Base-by-base conservation (phyloP, 2,797 vertebrate species). In the Hydrolagus colliei region DNA sequence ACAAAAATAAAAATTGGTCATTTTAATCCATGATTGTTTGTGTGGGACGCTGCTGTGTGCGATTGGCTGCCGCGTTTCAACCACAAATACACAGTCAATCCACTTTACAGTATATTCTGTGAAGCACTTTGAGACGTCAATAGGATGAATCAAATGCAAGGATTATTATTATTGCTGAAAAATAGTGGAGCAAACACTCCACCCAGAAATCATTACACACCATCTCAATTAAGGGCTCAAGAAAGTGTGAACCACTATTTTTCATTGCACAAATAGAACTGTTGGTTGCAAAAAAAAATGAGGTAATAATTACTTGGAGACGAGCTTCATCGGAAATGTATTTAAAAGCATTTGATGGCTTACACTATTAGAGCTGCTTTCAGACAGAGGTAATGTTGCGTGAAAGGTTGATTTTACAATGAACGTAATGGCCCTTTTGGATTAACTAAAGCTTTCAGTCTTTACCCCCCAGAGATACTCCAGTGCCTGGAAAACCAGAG, bases 401-500 rank as follows among this genome's bases (percentile, higher is more conserved):
- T 67, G 20, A 65, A 80, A 80, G 62, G 27, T 80, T 80, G 78
- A 80, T 65, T 67, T 80, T 80, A 18, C 78, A 80, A 65, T 80
- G n/a, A 16, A 65, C 12, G 22, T 35, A 80, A 80, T 32, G 77
- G 18, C 41, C 41, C 61, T 63, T 79, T 63, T 79, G 77, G n/a
- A 32, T 63, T 79, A 52, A 79, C 22, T 79, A 22, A 52, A 79
- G 22, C n/a, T 79, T 63, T 63, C 61, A 3, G 61, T 1, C 13
- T 32, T 35, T 14, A 65, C 62, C 18, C 62, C 18, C 13, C 9
- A 1, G 13, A 80, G 78, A 35, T 35, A 63, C 12, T 18, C 11
- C 59, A 6, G 20, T 77, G 52, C n/a, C 75, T 80, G 8, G 14
- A 80, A 80, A 16, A 65, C 22, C 5, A 63, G 4, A n/a, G 13